These are phyloP conservation scores for Nanorana parkeri DNA, from an alignment of 2,113 vertebrate genomes.

Conservation along the genomic window DNA sequence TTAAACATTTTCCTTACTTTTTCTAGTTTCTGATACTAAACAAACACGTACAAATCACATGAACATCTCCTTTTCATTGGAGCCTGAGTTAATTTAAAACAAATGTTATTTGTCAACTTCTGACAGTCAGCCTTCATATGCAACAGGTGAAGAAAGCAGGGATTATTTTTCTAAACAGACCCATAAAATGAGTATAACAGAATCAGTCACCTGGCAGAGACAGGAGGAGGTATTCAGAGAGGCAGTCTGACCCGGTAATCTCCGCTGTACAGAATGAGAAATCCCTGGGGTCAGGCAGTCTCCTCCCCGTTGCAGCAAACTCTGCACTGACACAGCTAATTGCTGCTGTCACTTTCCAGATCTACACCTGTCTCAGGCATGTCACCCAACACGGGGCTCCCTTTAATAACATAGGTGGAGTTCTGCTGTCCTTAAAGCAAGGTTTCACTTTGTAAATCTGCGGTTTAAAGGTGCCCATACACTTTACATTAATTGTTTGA, in stretches of 20 bases:
- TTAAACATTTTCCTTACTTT: too few relatives aligned
- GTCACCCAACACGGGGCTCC: neutral
- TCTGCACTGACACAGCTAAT: constrained; percentile 40
- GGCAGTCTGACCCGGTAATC: neutral
- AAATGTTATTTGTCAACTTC: too few relatives aligned
- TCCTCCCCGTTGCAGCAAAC: constrained; percentile 19
- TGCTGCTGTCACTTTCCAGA: neutral
- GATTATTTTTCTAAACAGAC: neutral
- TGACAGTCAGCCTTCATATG: too few relatives aligned
- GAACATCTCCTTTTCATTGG: too few relatives aligned
- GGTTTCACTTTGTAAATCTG: too few relatives aligned
- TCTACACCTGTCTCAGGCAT: constrained; percentile 5
- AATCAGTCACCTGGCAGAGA: constrained; percentile 20
- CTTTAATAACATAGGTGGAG: neutral
- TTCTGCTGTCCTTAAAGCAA: neutral
- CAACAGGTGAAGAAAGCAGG: neutral
- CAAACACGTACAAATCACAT: too few relatives aligned
- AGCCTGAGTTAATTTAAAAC: too few relatives aligned
- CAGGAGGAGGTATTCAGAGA: constrained; percentile 2
- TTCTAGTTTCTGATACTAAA: too few relatives aligned
- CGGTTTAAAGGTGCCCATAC: too few relatives aligned
- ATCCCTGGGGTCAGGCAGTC: constrained; percentile 11
- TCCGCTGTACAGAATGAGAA: neutral
- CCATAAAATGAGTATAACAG: neutral
- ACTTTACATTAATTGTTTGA: too few relatives aligned